These are phyloP conservation scores for Prietella phreatophila DNA, from an alignment of 2,113 vertebrate species.

Conservation along the genomic window DNA sequence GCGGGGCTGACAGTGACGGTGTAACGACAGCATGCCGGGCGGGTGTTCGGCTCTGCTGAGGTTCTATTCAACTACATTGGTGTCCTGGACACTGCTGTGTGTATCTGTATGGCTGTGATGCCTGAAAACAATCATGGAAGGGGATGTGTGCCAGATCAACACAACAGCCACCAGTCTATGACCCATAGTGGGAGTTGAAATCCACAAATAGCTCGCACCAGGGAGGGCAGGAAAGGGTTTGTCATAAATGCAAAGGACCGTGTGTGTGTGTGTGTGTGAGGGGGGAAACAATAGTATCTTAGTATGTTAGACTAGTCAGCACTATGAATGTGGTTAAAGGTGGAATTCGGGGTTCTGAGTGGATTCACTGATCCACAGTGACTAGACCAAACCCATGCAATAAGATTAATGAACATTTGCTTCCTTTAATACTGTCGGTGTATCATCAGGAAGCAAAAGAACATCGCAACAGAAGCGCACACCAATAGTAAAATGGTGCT, in stretches of 20 bases:
- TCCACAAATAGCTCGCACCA: constrained; percentile 38
- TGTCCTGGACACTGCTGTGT: constrained; percentile 24
- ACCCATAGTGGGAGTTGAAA: constrained; percentile 22
- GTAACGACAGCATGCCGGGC: not conserved
- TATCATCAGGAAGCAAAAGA: not conserved
- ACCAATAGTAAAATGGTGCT: not conserved
- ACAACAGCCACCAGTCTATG: constrained; percentile 40
- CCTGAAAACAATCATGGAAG: constrained; percentile 51
- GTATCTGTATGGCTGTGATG: constrained; percentile 38
- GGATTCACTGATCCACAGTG: not conserved
- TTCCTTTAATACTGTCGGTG: not conserved
- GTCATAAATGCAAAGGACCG: constrained; percentile 3
- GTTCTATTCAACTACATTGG: constrained; percentile 13
- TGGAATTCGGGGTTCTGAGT: not conserved
- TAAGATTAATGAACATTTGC: not conserved
- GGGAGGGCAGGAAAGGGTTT: constrained; percentile 25
- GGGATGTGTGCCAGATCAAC: constrained; percentile 41
- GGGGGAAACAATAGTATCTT: not conserved
- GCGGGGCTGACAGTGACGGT: not conserved
- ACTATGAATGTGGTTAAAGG: not conserved
- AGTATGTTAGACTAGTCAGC: not conserved
- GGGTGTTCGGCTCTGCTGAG: not conserved
- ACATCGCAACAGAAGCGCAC: not conserved
- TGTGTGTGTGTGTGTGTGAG: not conserved
- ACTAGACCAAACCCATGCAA: not conserved